Evolutionary conservation across 2,113 vertebrate genomes (phyloP), one percentile per base, ranked within the genome.

Genomic region (Tonatia bakeri): DNA sequence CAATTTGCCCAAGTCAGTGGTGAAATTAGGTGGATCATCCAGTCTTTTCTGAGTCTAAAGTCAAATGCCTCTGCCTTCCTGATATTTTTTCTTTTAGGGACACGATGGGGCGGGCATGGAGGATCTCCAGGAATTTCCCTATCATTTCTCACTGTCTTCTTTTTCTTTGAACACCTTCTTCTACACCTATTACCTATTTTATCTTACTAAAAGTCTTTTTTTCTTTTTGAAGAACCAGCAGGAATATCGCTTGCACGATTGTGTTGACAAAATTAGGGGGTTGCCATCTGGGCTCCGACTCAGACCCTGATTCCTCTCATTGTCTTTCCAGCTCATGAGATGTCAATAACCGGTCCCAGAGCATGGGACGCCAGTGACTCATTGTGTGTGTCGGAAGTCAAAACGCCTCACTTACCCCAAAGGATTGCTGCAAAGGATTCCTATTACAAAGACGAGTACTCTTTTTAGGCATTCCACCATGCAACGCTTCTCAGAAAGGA

Each of bases 61-160:
- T 77, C 16, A 12, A 33, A 15, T 28, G 24, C 5, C 1, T 75
- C 33, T 65, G 9, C 19, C 13, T 91, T 65, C 28, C 47, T 43
- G 64, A 61, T 33, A 59, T 6, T 31, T 13, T 12, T 70, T 75
- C 31, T 33, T 72, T 76, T 70, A 75, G 5, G 33, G 19, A 3
- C 5, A 20, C 1, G 8, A 3, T 2, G 0, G 26, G 6, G 13
- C 31, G 15, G 10, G 24, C 6, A 54, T 40, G 38, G 5, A 61
- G 10, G 36, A 0, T 26, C 14, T 83, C 22, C 43, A 87, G 22
- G 38, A 40, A 70, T 4, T 43, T 52, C 5, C 16, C 7, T 12
- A 0, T 64, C 45, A 6, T 54, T 50, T 5, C 6, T 72, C 52
- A 7, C 6, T 12, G 31, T 13, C 4, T 45, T 15, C 17, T 9